Base-by-base conservation (phyloP, 2,888 invertebrate genomes). In the Chloromyia formosa region DNA sequence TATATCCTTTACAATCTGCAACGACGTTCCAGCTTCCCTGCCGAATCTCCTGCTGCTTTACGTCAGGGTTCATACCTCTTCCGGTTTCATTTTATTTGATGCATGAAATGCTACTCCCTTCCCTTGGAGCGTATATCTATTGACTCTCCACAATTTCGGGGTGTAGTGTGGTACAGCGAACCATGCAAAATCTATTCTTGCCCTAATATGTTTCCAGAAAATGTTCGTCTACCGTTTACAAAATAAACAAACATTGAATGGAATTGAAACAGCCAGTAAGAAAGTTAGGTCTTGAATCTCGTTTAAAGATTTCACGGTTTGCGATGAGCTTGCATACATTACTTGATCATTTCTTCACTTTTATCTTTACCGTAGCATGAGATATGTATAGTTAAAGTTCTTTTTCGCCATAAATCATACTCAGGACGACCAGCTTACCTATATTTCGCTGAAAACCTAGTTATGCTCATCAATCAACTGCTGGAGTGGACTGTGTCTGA, bases 31-130 rank as follows among this genome's bases (percentile, higher is more conserved):
- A 56, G 42, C 20, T 56, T 53, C 56, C 20, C 35, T 71, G 3
- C 45, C 9, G 56, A 40, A 23, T 20, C 56, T n/a, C 71, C 71
- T 56, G 58, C 40, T 56, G 71, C 7, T 66, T 66, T n/a, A 20
- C 49, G 58, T 12, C 18, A 16, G 71, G 58, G 27, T 27, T 58
- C 58, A 20, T 42, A 56, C 42, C 42, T 56, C 56, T 40, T 71
- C 56, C 69, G 69, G 56, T 35, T 18, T 49, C 66, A 40, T 56
- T 56, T 18, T 40, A 56, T 56, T 58, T 56, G 10, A 10, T 14
- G n/a, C 10, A 35, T 7, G 71, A 56, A 56, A 71, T 71, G 71
- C n/a, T 16, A 27, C 66, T 23, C 49, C 14, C 66, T 23, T 22
- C 14, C 42, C 27, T 10, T 71, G 20, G n/a, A 56, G 42, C 40